These are phyloP conservation scores for Apantesis nais DNA, from an alignment of 2,888 invertebrate species.

Conservation along the genomic window DNA sequence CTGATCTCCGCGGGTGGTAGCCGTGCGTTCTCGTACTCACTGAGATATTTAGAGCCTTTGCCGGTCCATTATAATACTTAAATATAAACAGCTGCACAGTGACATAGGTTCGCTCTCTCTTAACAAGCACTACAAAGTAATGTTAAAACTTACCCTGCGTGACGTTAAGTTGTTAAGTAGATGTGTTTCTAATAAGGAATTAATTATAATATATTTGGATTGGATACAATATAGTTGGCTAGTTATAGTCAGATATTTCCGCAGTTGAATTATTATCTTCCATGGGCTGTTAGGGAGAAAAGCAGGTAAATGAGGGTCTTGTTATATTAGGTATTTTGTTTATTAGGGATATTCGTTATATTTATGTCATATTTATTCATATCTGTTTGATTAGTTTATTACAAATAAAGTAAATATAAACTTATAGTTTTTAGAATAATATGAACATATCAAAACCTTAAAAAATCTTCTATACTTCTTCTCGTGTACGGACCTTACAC, in stretches of 20 bases:
- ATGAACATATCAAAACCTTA: neutral
- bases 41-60: constrained; percentile 47
- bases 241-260: neutral
- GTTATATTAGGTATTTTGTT: neutral
- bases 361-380: too few relatives aligned
- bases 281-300: too few relatives aligned
- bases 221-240: too few relatives aligned
- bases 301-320: neutral
- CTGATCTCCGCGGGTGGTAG: constrained; percentile 62
- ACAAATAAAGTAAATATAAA: too few relatives aligned
- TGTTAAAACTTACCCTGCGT: constrained; percentile 14
- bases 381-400: too few relatives aligned
- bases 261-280: neutral
- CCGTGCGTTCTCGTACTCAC: constrained; percentile 50
- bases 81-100: constrained; percentile 47
- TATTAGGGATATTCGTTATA: neutral
- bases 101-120: constrained; percentile 46
- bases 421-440: too few relatives aligned
- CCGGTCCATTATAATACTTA: constrained; percentile 40
- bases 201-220: neutral
- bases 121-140: constrained; percentile 49
- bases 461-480: neutral
- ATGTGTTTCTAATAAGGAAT: neutral
- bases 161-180: neutral
- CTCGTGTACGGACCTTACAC: neutral